Evolutionary conservation across 2,797 vertebrate genomes (phyloP).

Genomic region (Tamandua tetradactyla): DNA sequence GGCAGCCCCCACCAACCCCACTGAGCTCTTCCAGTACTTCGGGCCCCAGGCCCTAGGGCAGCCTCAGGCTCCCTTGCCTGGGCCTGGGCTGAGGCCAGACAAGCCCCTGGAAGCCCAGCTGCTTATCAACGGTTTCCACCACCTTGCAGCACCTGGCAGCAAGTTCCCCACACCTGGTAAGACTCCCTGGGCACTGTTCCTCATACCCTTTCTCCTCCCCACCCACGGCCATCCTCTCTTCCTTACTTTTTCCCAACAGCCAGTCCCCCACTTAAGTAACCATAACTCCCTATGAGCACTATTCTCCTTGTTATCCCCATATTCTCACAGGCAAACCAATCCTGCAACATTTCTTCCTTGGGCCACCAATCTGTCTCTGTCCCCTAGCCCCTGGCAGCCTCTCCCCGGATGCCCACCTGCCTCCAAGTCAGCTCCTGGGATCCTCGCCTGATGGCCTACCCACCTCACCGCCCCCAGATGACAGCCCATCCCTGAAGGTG

Average conservation of each 20-base stretch:
- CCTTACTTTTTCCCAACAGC: not conserved
- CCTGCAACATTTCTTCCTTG: not conserved
- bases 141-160: constrained; percentile 63
- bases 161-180: constrained; percentile 81
- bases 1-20: constrained; percentile 32
- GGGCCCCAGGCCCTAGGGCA: constrained; percentile 77
- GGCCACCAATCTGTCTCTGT: constrained; percentile 55
- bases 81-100: constrained; percentile 74
- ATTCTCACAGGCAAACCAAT: not conserved
- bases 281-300: not conserved
- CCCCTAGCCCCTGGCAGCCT: constrained; percentile 70
- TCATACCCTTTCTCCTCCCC: not conserved
- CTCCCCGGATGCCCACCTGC: constrained; percentile 77
- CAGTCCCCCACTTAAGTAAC: not conserved
- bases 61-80: constrained; percentile 69
- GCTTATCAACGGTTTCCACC: constrained; percentile 81
- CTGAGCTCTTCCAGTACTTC: constrained; percentile 81
- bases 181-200: not conserved
- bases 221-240: not conserved
- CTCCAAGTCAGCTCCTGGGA: constrained; percentile 75
- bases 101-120: constrained; percentile 79
- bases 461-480: constrained; percentile 69
- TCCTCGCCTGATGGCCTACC: constrained; percentile 65
- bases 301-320: not conserved
- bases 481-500: constrained; percentile 71